These are phyloP conservation scores for Heliconius aoede DNA, from an alignment of 2,888 invertebrate species.

Conservation along the genomic window DNA sequence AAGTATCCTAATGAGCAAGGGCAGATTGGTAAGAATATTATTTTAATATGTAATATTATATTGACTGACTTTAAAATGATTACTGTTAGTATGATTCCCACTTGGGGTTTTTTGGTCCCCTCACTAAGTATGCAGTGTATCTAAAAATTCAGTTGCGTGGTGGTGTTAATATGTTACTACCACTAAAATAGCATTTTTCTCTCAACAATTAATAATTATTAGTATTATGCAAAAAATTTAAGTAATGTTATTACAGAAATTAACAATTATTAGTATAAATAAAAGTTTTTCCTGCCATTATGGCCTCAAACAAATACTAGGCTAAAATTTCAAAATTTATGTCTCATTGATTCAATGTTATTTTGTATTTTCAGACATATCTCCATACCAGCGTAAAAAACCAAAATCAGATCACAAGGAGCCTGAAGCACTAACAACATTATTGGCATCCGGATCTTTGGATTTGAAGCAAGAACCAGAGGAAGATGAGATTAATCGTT, in stretches of 20 bases:
- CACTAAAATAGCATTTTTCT: too few species aligned
- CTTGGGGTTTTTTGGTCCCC: too few species aligned
- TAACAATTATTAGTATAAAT: too few species aligned
- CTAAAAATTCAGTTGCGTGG: too few species aligned
- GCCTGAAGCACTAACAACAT: slow-evolving; percentile 62
- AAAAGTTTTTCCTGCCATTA: not conserved
- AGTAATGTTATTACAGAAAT: too few species aligned
- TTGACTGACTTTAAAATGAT: too few species aligned
- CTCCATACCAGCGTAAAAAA: slow-evolving; percentile 76
- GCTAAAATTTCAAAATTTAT: not conserved
- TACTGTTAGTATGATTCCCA: too few species aligned
- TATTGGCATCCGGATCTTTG: slow-evolving; percentile 62
- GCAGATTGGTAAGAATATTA: slow-evolving; percentile 66
- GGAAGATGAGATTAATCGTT: slow-evolving; percentile 53
- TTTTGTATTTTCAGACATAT: slow-evolving; percentile 50
- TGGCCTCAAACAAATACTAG: not conserved
- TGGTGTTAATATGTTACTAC: too few species aligned
- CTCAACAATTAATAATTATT: too few species aligned
- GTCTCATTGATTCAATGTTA: not conserved
- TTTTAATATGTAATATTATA: not conserved
- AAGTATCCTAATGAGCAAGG: slow-evolving; percentile 80
- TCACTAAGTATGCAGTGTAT: too few species aligned
- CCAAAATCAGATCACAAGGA: slow-evolving; percentile 62
- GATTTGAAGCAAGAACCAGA: slow-evolving; percentile 66
- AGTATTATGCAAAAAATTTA: too few species aligned